Base-by-base conservation (phyloP, 2,888 invertebrate genomes). In the Idaea dimidiata region DNA sequence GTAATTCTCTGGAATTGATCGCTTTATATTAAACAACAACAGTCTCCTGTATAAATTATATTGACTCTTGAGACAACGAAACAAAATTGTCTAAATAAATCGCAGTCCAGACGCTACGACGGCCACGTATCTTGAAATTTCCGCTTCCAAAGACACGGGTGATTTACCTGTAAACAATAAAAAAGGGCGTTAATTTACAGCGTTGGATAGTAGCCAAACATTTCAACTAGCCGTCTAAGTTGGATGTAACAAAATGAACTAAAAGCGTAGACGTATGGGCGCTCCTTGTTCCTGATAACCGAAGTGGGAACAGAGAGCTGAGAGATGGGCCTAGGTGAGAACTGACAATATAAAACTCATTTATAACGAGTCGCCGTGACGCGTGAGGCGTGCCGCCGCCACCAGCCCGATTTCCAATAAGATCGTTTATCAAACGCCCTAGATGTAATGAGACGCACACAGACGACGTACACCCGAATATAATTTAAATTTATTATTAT, bases 151-250 rank as follows among this genome's bases (percentile, higher is more conserved):
- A 74, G 77, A 81, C 82, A 82, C 81, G 84, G 87, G 82, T 84
- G 84, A 88, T 88, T 92, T 91, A 91, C 91, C 91, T 91, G 91
- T 84, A 89, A 92, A 91, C 80, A 91, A 89, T 77, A 85, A 87
- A 90, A 86, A 86, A 85, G 84, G 80, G 78, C 81, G 86, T 92
- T 90, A 91, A 91, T 91, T 91, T 90, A 91, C 88, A 81, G 84
- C 84, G 70, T 83, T 91, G 91, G 91, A 87, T 66, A 74, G 61
- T 68, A 66, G 91, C 91, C 91, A 92, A 89, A 85, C 84, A 91
- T 90, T 90, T 90, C 87, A 88, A 90, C 84, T 84, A 87, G 85
- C 78, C 83, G 83, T 89, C 89, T 88, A 87, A 87, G 84, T 88
- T 83, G 80, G 87, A 86, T 83, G 84, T 83, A 74, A 78, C 84